phyloP scores from a whole-genome alignment of 2,888 invertebrate species.

The Apocheima hispidaria region DNA sequence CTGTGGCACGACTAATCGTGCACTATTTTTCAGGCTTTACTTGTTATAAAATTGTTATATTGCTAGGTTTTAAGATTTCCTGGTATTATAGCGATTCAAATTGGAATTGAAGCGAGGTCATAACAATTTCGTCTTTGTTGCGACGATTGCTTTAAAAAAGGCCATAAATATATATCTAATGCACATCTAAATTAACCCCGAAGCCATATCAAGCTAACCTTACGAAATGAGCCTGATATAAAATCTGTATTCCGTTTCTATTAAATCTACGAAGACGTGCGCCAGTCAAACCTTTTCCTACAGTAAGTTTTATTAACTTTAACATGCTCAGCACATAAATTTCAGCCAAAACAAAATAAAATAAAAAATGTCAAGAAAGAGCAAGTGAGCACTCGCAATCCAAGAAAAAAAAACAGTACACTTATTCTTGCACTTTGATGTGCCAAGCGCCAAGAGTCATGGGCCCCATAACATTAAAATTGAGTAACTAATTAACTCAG shows the following conservation, averaged over 20 bases:
- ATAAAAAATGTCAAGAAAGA: too few relatives aligned
- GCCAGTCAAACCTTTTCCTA: background rate
- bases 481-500: too few relatives aligned
- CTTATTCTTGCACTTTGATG: too few relatives aligned
- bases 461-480: too few relatives aligned
- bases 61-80: constrained; percentile 13
- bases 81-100: constrained; percentile 8
- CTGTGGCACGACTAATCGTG: too few relatives aligned
- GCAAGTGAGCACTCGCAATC: too few relatives aligned
- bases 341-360: too few relatives aligned
- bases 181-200: background rate
- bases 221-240: constrained; percentile 4
- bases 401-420: too few relatives aligned
- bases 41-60: background rate
- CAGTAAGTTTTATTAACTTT: background rate
- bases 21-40: constrained; percentile 9
- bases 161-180: constrained; percentile 1
- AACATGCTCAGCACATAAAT: too few relatives aligned
- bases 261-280: background rate
- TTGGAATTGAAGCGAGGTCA: constrained; percentile 19
- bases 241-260: background rate
- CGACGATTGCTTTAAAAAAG: constrained; percentile 10
- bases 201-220: background rate
- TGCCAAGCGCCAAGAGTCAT: too few relatives aligned
- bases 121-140: constrained; percentile 8